phyloP scores from a whole-genome alignment of 1,140 invertebrate species.

The Bemisia tabaci region DNA sequence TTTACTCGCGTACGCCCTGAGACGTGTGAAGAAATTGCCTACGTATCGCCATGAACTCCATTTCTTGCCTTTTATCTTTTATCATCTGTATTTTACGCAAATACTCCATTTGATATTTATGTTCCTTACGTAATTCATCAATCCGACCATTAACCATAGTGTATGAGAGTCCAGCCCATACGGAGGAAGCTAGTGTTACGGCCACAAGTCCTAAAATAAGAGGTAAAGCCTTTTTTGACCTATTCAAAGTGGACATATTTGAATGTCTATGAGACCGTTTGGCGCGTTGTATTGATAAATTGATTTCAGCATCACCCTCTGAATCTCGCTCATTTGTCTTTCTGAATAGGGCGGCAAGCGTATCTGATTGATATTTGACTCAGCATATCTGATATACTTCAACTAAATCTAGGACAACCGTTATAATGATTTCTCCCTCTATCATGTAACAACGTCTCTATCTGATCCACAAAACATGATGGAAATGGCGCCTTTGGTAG shows the following conservation, averaged over 20 bases:
- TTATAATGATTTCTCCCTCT: too few relatives aligned
- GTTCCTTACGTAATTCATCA: neutral
- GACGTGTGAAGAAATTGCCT: neutral
- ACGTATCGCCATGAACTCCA: neutral
- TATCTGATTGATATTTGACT: too few relatives aligned
- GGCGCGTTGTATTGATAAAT: too few relatives aligned
- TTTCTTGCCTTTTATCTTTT: neutral
- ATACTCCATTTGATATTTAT: neutral
- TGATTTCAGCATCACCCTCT: too few relatives aligned
- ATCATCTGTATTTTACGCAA: neutral
- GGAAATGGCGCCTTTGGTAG: conserved; percentile 13
- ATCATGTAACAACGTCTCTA: too few relatives aligned
- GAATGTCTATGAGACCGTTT: too few relatives aligned
- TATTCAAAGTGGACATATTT: too few relatives aligned
- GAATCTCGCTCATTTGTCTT: too few relatives aligned
- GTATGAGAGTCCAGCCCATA: neutral
- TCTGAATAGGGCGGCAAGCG: too few relatives aligned
- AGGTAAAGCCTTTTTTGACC: neutral
- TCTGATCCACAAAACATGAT: conserved; percentile 22
- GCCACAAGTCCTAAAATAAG: neutral
- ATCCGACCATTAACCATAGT: neutral
- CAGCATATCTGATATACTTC: too few relatives aligned
- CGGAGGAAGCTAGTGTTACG: neutral
- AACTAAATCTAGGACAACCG: too few relatives aligned
- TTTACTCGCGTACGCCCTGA: neutral